Base-by-base conservation (phyloP, 1,140 invertebrate genomes). In the Hycleus phaleratus region DNA sequence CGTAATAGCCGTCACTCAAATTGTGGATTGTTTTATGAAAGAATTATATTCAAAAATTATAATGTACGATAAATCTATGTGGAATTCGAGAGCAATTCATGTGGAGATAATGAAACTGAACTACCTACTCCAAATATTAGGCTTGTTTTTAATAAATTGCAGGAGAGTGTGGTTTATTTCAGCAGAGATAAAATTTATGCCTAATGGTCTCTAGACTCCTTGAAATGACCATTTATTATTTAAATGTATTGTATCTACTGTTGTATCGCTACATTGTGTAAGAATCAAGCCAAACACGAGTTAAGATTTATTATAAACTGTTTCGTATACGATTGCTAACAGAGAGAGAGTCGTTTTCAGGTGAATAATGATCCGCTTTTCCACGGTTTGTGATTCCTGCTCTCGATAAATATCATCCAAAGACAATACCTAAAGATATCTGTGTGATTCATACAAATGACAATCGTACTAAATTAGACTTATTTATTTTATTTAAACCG, bases 341-440 rank as follows among this genome's bases (percentile, higher is more conserved):
- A 18, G 18, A 18, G 18, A 32, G 39, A 53, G 51, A 45, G 51
- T 40, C 51, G 51, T 53, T 46, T 45, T 32, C 42, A 53, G 51
- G 51, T 53, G 51, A 53, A 53, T 53, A 53, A 53, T 53, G 51
- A 46, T 32, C 18, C 42, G 51, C 51, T 53, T 46, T 53, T 46
- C 51, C 51, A 53, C 51, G 51, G 51, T 53, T 53, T 53, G 40
- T 53, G 51, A 53, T 53, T 53, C 51, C 18, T 18, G 2, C 18
- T 53, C n/a, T 18, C 51, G 51, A 53, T 53, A 53, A 53, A 53
- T 53, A 53, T 53, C 45, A 53, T 53, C 51, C 42, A 40, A 40
- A 38, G 51, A 53, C 51, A 53, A 53, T 53, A 40, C 12, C 39
- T 42, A 38, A 38, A 45, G 44, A 42, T 53, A 12, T 53, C 42